These are phyloP conservation scores for Noctua pronuba DNA, from an alignment of 2,888 invertebrate genomes.

Conservation along the genomic window DNA sequence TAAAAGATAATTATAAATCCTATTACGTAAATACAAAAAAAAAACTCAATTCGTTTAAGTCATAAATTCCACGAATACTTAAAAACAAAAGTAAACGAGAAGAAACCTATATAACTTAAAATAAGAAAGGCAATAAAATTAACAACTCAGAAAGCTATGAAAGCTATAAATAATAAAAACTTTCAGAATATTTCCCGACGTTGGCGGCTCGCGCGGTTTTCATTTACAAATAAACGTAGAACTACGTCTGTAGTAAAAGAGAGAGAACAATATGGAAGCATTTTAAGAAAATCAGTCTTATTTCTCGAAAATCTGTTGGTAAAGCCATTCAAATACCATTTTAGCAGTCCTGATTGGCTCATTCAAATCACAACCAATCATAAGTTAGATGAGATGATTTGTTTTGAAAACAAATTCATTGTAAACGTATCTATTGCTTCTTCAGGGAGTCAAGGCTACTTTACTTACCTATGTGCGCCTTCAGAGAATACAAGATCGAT, in stretches of 20 bases:
- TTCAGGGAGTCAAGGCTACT: not conserved
- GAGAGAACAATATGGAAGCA: not conserved
- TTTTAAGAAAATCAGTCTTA: not conserved
- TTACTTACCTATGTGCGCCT: not conserved
- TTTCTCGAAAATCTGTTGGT: not conserved
- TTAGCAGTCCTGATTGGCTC: not conserved
- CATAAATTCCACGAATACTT: not conserved
- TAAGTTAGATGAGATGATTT: not conserved
- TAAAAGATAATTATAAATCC: slow-evolving; percentile 6
- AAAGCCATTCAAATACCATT: not conserved
- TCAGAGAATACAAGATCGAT: not conserved
- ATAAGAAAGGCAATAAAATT: slow-evolving; percentile 51
- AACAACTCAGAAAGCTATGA: slow-evolving; percentile 50
- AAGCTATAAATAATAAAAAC: slow-evolving; percentile 54
- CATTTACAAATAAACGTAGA: slow-evolving; percentile 25
- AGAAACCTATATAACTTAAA: slow-evolving; percentile 35
- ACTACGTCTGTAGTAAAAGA: not conserved
- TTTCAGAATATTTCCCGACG: slow-evolving; percentile 35
- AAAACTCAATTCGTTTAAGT: not conserved
- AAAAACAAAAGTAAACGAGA: slow-evolving; percentile 30
- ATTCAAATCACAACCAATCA: not conserved
- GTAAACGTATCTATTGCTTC: not conserved
- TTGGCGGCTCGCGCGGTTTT: slow-evolving; percentile 10
- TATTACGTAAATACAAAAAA: not conserved
- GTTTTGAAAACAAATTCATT: not conserved